Evolutionary conservation across 2,888 invertebrate genomes (phyloP), one percentile per base, ranked within the genome.

Genomic region (Metallyticus violacea): DNA sequence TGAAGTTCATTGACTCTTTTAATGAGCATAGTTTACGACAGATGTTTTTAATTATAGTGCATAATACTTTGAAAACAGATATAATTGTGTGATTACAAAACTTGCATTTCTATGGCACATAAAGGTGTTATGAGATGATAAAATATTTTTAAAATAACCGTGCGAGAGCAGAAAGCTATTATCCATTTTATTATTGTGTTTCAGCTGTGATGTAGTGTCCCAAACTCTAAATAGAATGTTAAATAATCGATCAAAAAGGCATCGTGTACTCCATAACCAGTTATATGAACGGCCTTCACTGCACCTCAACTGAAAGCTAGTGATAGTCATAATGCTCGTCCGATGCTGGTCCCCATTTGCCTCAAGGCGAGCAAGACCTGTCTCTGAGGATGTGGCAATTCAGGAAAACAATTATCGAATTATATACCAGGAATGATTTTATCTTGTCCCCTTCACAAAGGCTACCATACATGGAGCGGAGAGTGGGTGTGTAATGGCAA

Each of bases 371-470:
- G 40, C 40, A 62, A 62, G 40, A 62, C 40, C 40, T 62, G 40
- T 62, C 40, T 62, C 40, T 62, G 30, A 82, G 76, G 82, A 82
- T 82, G 82, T 82, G 40, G 76, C 82, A 62, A 82, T 82, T 76
- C 82, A 82, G 82, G 82, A 82, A 82, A 82, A 62, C 76, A 82
- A 82, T 82, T 82, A 82, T 82, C 82, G 82, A 82, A 82, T 82
- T 82, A 82, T 82, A 15, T 82, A 82, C 76, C 76, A 82, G 29
- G 82, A 76, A 82, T 76, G 82, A 82, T 76, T 40, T 76, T 82
- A 82, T 82, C 82, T 40, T 81, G 30, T 81, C 25, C 40, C 30
- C 22, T 81, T 82, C 76, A 82, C 40, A 26, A 26, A 62, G 28
- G 81, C 29, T 81, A 40, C 81, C 81, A 81, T 81, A 81, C 30